Percentiles rank a stretch among this genome's conserved stretches.
These are phyloP conservation scores for Sarcoramphus papa DNA, from an alignment of 2,797 vertebrate species.

Conservation along the genomic window DNA sequence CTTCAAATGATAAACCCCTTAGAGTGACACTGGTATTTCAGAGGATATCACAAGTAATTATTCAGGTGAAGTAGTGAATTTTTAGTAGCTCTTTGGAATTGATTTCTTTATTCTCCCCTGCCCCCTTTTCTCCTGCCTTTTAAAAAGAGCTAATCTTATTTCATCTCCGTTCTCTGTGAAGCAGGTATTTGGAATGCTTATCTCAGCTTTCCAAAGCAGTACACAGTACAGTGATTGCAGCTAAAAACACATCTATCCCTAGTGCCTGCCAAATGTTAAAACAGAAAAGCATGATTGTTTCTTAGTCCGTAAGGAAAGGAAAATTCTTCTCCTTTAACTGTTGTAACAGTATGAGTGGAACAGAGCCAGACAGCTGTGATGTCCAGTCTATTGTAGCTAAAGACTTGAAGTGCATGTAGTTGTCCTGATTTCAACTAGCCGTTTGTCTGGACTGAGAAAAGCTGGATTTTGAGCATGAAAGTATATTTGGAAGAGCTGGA, in stretches of 20 bases:
- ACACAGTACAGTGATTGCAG: background rate
- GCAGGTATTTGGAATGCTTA: background rate
- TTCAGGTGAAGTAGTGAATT: background rate
- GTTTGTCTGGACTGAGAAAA: background rate
- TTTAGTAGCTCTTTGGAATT: background rate
- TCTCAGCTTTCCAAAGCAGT: background rate
- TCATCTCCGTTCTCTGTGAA: background rate
- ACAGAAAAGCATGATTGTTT: background rate
- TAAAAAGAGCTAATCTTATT: background rate
- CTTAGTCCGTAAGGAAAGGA: background rate
- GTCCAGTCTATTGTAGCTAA: background rate
- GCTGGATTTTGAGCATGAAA: background rate
- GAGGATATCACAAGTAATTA: constrained; percentile 28
- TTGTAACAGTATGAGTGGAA: background rate
- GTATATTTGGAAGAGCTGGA: background rate
- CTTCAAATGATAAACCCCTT: constrained; percentile 1
- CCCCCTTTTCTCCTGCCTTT: background rate
- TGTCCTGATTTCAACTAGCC: background rate
- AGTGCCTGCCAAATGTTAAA: background rate
- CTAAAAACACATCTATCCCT: background rate
- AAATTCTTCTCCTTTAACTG: background rate
- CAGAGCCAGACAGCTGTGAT: background rate
- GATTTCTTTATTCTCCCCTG: background rate
- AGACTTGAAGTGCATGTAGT: background rate
- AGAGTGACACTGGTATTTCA: background rate